Conservation (phyloP, 2,888 invertebrate genomes). For the Rhamnusium bicolor region DNA sequence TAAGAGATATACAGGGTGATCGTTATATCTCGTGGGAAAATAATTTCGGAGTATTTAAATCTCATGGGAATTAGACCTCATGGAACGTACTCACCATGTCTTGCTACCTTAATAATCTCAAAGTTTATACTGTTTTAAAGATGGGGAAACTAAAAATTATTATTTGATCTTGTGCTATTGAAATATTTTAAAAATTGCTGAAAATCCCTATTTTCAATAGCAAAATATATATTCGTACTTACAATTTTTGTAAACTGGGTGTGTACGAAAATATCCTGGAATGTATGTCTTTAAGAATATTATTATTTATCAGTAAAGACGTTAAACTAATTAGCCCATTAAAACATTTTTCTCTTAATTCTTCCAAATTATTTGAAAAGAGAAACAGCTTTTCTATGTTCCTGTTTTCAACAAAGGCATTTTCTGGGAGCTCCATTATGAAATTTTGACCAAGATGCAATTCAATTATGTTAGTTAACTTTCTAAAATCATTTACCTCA, state of each 20-base stretch:
- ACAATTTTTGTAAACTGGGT: constrained; percentile 81
- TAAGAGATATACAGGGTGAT: too few relatives aligned
- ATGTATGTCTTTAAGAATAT: constrained; percentile 78
- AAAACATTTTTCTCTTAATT: constrained; percentile 76
- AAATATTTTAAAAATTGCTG: too few relatives aligned
- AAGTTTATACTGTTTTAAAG: too few relatives aligned
- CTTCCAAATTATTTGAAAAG: constrained; percentile 80
- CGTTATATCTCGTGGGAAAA: too few relatives aligned
- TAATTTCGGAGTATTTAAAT: too few relatives aligned
- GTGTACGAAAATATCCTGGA: constrained; percentile 77
- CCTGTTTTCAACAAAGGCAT: constrained; percentile 74
- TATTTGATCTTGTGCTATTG: too few relatives aligned
- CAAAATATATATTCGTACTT: too few relatives aligned
- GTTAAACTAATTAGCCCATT: constrained; percentile 78
- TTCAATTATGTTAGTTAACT: constrained; percentile 74
- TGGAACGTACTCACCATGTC: too few relatives aligned
- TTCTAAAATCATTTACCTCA: constrained; percentile 74
- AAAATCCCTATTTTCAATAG: too few relatives aligned
- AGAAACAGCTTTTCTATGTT: constrained; percentile 79
- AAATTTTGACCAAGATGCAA: constrained; percentile 82
- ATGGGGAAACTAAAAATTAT: too few relatives aligned
- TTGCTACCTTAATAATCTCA: too few relatives aligned
- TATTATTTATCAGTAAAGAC: constrained; percentile 80
- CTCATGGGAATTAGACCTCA: too few relatives aligned
- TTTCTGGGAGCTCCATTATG: constrained; percentile 74